Evolutionary conservation across 2,888 invertebrate species (phyloP), one percentile per base, ranked within the genome.

Genomic region (Bursaphelenchus okinawaensis): DNA sequence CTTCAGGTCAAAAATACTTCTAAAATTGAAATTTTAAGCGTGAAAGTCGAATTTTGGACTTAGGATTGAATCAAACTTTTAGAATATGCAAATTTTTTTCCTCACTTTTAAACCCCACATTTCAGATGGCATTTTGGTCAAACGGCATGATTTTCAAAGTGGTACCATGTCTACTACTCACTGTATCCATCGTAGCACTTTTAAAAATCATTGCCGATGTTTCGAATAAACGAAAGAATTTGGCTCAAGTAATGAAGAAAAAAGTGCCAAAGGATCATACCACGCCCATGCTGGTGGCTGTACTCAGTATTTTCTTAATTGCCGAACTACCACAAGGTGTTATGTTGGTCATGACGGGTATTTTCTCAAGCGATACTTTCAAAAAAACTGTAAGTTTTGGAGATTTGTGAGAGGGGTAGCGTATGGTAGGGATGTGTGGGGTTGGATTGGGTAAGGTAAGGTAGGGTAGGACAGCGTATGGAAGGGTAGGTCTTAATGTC

Each of bases 81-180:
- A n/a, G n/a, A n/a, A n/a, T n/a, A n/a, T n/a, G 20, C 12, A 54
- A 54, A 9, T 16, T 12, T n/a, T 54, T 54, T 54, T 20, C 19
- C 1, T 29, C 16, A 24, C n/a, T n/a, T n/a, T n/a, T n/a, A n/a
- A n/a, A n/a, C n/a, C 20, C 28, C 59, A 7, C 24, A 1, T 40
- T 54, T 51, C 28, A 70, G 71, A 54, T 78, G 54, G 78, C 80
- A 0, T 80, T 78, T 62, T 81, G 81, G 81, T 77, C 79, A 19
- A 80, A 80, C 60, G 81, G 81, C 22, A 74, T 81, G 59, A 61
- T 80, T 12, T 81, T 80, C 74, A 81, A 81, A 72, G 78, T 82
- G 29, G 73, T 82, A 6, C 82, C 82, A 12, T 82, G 82, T 62
- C 58, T 80, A 7, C 68, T 82, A 29, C 73, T 82, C 12, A 80